Evolutionary conservation across 2,113 vertebrate genomes (phyloP).

Genomic region (Fukomys damarensis): DNA sequence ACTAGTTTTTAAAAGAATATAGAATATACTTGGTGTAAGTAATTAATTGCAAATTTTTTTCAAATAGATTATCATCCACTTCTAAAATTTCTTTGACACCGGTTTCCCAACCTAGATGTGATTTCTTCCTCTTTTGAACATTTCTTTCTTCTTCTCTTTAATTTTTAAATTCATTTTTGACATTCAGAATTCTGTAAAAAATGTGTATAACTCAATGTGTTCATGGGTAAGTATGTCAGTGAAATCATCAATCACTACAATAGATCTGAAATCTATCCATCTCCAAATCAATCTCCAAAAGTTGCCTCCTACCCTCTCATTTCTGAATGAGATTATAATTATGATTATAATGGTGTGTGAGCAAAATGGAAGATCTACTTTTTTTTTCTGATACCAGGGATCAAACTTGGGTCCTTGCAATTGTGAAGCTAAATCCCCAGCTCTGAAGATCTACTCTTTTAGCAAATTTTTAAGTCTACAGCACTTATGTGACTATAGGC

Average conservation of each 20-base stretch:
- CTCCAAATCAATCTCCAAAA: background rate
- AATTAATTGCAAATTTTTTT: background rate
- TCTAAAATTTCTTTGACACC: background rate
- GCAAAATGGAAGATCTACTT: too few relatives aligned
- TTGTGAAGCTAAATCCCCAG: too few relatives aligned
- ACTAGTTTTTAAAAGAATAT: slow-evolving; percentile 2
- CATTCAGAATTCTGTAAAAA: background rate
- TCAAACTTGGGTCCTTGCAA: too few relatives aligned
- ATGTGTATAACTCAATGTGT: background rate
- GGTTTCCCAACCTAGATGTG: rapidly evolving
- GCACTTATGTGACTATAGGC: background rate
- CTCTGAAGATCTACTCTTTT: background rate
- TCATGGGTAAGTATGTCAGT: background rate
- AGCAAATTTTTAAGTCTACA: background rate
- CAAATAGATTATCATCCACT: background rate
- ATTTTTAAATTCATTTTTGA: background rate
- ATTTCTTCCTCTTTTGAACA: background rate
- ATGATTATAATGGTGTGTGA: background rate
- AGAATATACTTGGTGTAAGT: background rate
- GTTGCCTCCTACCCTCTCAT: background rate
- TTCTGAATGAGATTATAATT: background rate
- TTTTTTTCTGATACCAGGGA: too few relatives aligned
- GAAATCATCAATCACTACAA: too few relatives aligned
- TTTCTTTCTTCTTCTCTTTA: background rate
- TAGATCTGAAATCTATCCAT: background rate